Evolutionary conservation across 1,140 invertebrate genomes (phyloP).

Genomic region (Oedothorax gibbosus): DNA sequence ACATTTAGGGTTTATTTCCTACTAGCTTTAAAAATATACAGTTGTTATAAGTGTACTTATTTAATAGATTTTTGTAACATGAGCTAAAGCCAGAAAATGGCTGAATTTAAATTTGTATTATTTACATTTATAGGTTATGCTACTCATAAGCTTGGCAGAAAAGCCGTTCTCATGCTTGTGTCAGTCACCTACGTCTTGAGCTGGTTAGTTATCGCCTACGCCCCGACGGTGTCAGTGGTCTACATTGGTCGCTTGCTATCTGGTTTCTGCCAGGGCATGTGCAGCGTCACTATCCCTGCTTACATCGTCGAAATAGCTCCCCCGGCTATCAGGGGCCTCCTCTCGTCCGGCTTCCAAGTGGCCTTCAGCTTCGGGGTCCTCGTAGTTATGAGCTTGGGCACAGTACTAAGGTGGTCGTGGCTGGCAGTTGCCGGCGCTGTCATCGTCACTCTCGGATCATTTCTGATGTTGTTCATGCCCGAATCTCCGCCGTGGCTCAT

Average conservation of each 20-base stretch:
- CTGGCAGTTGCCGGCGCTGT: constrained; percentile 78
- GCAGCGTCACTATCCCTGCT: constrained; percentile 75
- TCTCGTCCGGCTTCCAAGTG: constrained; percentile 85
- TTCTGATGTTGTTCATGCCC: constrained; percentile 74
- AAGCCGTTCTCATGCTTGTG: constrained; percentile 78
- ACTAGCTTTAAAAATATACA: too few species aligned
- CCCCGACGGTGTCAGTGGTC: constrained; percentile 71
- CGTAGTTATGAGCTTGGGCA: constrained; percentile 80
- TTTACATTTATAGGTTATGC: constrained; percentile 71
- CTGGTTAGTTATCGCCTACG: constrained; percentile 81
- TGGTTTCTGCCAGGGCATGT: constrained; percentile 75
- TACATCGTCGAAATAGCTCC: constrained; percentile 92
- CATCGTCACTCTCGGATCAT: constrained; percentile 74
- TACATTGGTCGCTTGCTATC: constrained; percentile 76
- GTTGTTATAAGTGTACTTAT: too few species aligned
- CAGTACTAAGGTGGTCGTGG: constrained; percentile 76
- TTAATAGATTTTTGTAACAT: too few species aligned
- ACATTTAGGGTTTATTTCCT: too few species aligned
- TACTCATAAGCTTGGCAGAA: constrained; percentile 82
- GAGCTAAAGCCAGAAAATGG: too few species aligned
- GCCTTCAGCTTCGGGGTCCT: constrained; percentile 82
- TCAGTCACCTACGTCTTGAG: constrained; percentile 80
- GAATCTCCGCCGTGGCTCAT: constrained; percentile 86
- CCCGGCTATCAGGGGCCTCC: constrained; percentile 81
- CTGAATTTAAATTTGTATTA: too few species aligned